Base-by-base conservation (phyloP, 2,888 invertebrate genomes). In the Tetrapedia diversipes region DNA sequence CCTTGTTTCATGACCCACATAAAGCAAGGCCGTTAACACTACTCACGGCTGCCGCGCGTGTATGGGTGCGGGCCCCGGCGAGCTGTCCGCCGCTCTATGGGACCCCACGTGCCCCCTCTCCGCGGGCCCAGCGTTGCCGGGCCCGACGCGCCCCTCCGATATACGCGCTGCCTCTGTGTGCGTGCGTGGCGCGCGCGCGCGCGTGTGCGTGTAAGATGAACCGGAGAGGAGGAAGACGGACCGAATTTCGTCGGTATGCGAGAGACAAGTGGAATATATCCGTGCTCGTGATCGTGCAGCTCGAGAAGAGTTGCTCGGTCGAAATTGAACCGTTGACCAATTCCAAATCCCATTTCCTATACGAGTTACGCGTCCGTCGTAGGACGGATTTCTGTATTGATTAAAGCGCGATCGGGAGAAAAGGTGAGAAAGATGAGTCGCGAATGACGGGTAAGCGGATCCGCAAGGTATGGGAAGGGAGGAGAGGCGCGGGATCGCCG, bases 1-100 rank as follows among this genome's bases (percentile, higher is more conserved):
- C 91, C 91, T 91, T 91, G 91, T 91, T 91, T 91, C 90, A 88
- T 91, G 91, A 91, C 91, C 91, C 87, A 91, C 90, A 91, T 91
- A 88, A 87, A 90, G 90, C 91, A 91, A 91, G 91, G 91, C 91
- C 91, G 91, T 90, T 91, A 90, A 91, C 90, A 91, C 89, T 89
- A 87, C 81, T 78, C 85, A 84, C 86, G 82, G 64, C 53, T 79
- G n/a, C n/a, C 83, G 81, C 85, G 80, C 79, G 77, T 84, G 89
- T 87, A 87, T 86, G 82, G 85, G 86, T 86, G 82, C 83, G 81
- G 81, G 74, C 80, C 79, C 80, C 82, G 57, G 77, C 79, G 78
- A 74, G 79, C 66, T 71, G 79, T 81, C 80, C 84, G 47, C 54
- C 57, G 66, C 66, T 73, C 81, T 77, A 79, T 81, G 76, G 79